Evolutionary conservation across 1,140 invertebrate species (phyloP), one percentile per base, ranked within the genome.

Genomic region (Drosophila ercepeae): DNA sequence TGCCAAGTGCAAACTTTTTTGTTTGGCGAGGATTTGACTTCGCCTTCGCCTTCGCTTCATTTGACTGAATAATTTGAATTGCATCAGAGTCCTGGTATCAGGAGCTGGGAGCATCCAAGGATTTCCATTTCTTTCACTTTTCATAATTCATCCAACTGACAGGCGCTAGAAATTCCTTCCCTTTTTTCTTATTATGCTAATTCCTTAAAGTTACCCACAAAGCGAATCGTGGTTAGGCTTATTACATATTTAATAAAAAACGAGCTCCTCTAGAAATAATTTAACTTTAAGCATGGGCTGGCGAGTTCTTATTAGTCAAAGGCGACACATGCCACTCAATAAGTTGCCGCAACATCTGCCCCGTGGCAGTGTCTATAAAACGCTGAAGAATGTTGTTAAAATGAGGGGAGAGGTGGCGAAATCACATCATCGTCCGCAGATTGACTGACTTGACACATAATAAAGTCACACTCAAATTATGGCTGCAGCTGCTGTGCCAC

Each of bases 41-140:
- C 32, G 63, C 72, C 4, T 21, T 49, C 32, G 63, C 72, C 74
- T 63, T 36, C 61, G 71, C 82, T 88, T 86, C 77, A 86, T 86
- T 86, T 86, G 77, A 86, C 73, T 86, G 82, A 88, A 82, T 88
- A 86, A 86, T 88, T 88, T 86, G 82, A 88, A 88, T 86, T 86
- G 82, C 82, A 86, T 68, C 73, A 73, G 69, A 49, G 27, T 42
- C 48, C 46, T 32, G 73, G 69, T 49, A 45, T 42, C 48, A 58
- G 41, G 18, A 63, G 23, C 39, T 11, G 29, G 34, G 4, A n/a
- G 34, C 16, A 32, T 32, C 11, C 29, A 32, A n/a, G 55, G 72
- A 81, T 81, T 81, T 81, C 61, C 76, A 41, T 77, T 63, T 73
- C 59, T 60, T 46, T 49, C 16, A 63, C 65, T 68, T 68, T 71